These are phyloP conservation scores for Actinernus sp. DNA, from an alignment of 92 coral and sea anemone species.

Conservation along the genomic window DNA sequence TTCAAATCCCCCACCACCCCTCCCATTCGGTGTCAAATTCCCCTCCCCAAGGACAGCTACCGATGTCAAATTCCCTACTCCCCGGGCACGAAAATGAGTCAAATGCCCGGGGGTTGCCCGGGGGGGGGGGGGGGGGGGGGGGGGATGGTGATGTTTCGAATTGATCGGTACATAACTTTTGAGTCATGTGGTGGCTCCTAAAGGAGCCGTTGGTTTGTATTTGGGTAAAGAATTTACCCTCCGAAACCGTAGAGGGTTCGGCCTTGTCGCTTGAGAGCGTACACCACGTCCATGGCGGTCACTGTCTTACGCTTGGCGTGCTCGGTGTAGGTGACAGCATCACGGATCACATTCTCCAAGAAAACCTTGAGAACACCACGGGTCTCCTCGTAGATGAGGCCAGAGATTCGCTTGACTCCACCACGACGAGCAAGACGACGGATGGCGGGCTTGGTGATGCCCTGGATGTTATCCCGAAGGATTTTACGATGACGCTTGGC, in stretches of 20 bases:
- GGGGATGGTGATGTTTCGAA: too few relatives aligned
- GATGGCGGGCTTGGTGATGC: conserved; percentile 86
- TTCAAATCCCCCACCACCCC: too few relatives aligned
- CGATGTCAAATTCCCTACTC: too few relatives aligned
- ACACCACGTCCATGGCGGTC: conserved; percentile 93
- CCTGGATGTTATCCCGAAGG: conserved; percentile 76
- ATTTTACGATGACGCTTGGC: conserved; percentile 96
- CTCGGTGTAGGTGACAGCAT: conserved; percentile 96
- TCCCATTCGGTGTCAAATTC: too few relatives aligned
- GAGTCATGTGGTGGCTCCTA: too few relatives aligned
- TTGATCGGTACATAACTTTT: too few relatives aligned
- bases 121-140: too few relatives aligned
- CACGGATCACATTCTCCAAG: conserved; percentile 98
- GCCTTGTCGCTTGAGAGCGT: conserved; percentile 92
- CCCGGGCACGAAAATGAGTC: too few relatives aligned
- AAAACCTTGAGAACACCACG: conserved; percentile 96
- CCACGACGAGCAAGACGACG: conserved; percentile 96
- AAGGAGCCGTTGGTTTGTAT: too few relatives aligned
- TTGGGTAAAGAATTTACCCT: too few relatives aligned
- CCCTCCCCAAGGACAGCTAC: too few relatives aligned
- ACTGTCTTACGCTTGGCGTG: conserved; percentile 95
- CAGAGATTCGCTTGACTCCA: conserved; percentile 92
- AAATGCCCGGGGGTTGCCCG: too few relatives aligned
- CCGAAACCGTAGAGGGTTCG: conserved; percentile 86
- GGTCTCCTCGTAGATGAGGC: conserved; percentile 95